A percentile compares a stretch with the other conserved stretches of the same genome.
Evolutionary conservation across 1,140 invertebrate genomes (phyloP).

Genomic region (Hormaphis cornu): DNA sequence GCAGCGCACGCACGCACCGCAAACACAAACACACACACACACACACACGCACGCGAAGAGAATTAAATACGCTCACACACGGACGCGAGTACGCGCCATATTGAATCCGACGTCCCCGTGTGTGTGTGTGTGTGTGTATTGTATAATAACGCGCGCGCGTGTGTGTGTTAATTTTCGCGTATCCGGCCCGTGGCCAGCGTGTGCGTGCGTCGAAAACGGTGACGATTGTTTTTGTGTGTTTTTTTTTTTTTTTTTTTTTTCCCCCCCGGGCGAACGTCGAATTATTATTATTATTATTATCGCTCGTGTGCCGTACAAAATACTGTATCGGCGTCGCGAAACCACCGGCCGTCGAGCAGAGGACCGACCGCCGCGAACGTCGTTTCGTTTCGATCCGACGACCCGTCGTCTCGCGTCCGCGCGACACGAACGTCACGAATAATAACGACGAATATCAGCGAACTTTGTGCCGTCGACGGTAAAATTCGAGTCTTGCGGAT

Average conservation of each 20-base stretch:
- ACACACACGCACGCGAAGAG: not conserved
- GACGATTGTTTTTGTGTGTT: too few relatives aligned
- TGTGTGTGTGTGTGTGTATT: not conserved
- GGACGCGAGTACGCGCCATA: slow-evolving; percentile 11
- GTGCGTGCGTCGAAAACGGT: not conserved
- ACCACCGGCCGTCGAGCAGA: too few relatives aligned
- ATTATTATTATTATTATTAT: too few relatives aligned
- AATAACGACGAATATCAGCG: too few relatives aligned
- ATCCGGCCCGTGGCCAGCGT: not conserved
- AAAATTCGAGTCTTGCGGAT: not conserved
- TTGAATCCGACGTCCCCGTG: slow-evolving; percentile 16
- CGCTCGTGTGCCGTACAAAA: too few relatives aligned
- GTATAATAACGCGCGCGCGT: not conserved
- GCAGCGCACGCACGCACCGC: not conserved
- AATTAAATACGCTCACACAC: not conserved
- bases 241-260: not conserved
- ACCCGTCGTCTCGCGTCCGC: too few relatives aligned
- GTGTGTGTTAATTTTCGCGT: slow-evolving; percentile 29
- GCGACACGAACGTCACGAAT: too few relatives aligned
- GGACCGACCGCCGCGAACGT: too few relatives aligned
- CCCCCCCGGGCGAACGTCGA: not conserved
- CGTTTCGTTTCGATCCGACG: too few relatives aligned
- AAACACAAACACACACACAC: not conserved
- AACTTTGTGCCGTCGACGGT: too few relatives aligned
- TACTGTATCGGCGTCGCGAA: too few relatives aligned